phyloP scores from a whole-genome alignment of 2,113 vertebrate species.

The Butorides virescens region DNA sequence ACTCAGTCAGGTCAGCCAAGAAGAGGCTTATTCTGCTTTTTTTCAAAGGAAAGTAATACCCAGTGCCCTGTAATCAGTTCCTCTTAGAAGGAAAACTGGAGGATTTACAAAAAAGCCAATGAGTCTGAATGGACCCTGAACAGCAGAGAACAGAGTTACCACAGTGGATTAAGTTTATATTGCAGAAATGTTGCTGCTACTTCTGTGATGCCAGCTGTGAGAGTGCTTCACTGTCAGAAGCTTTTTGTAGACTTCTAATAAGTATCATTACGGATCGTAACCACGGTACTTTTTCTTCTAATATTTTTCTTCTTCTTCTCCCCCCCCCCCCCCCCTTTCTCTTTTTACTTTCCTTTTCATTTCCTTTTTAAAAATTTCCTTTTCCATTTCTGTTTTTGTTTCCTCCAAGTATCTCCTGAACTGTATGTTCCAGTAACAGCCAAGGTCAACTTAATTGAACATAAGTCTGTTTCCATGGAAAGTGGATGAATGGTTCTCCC shows the following conservation, averaged over 20 bases:
- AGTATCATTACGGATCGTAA: neutral
- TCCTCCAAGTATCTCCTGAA: neutral
- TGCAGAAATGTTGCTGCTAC: neutral
- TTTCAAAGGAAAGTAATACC: neutral
- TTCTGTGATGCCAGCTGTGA: neutral
- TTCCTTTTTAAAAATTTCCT: no score
- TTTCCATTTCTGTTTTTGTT: neutral
- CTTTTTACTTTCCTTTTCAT: rapidly evolving
- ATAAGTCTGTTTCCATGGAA: neutral
- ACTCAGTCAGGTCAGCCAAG: neutral
- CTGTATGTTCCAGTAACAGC: neutral
- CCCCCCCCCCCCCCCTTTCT: rapidly evolving
- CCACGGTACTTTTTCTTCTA: no score
- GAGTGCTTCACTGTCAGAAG: neutral
- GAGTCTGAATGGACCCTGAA: neutral
- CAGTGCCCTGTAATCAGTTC: neutral
- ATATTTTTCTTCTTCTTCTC: rapidly evolving
- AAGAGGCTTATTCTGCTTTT: neutral
- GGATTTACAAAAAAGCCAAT: neutral
- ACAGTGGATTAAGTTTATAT: neutral
- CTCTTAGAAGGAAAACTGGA: neutral
- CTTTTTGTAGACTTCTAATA: neutral
- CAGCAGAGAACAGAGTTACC: neutral
- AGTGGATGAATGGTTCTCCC: neutral
- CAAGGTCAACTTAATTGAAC: neutral